These are phyloP conservation scores for Lucilia cuprina DNA, from an alignment of 1,140 invertebrate genomes.

Conservation along the genomic window DNA sequence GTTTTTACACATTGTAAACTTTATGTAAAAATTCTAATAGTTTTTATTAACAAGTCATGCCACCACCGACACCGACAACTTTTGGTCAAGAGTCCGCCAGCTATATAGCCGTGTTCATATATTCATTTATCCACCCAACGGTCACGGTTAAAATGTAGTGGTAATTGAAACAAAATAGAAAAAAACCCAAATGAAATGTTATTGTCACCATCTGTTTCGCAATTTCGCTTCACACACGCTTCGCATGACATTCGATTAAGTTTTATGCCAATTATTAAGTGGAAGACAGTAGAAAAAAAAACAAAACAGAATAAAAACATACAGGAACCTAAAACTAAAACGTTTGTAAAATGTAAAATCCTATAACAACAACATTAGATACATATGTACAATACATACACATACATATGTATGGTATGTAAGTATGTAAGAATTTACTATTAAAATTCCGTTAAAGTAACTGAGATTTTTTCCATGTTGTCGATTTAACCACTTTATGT, in stretches of 20 bases:
- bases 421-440: background rate
- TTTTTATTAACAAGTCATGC: background rate
- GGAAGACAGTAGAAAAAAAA: background rate
- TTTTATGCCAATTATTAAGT: background rate
- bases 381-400: too few relatives aligned
- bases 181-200: background rate
- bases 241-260: slow-evolving; percentile 4
- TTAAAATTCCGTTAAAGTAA: background rate
- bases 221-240: background rate
- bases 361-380: too few relatives aligned
- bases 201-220: background rate
- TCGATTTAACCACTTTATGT: background rate
- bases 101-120: too few relatives aligned
- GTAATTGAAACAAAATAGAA: background rate
- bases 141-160: background rate
- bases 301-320: background rate
- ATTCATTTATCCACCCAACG: background rate
- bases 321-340: too few relatives aligned
- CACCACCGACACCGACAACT: background rate
- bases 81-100: background rate
- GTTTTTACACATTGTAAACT: background rate
- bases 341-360: too few relatives aligned
- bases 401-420: too few relatives aligned
- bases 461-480: background rate
- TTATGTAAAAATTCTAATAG: background rate